Base-by-base conservation (phyloP, 1,140 invertebrate species). In the Diachasmimorpha longicaudata region DNA sequence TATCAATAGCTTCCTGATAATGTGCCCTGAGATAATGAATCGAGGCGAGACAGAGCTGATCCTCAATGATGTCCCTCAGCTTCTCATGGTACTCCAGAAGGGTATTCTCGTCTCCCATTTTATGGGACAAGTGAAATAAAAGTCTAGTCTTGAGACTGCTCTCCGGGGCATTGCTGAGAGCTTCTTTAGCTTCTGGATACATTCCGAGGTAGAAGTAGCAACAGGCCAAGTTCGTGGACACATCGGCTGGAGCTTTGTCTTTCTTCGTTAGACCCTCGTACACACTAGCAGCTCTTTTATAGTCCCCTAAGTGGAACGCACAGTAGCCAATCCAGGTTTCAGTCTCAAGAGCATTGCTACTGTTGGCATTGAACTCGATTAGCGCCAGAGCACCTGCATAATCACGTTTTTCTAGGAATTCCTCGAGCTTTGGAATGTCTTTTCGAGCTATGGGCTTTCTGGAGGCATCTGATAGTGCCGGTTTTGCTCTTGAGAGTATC, bases 1-100 rank as follows among this genome's bases (percentile, higher is more conserved):
- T 97, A 88, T 99, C 98, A 80, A 99, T 99, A 23, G 98, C 97
- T 89, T 99, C 98, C 88, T 99, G 97, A 87, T 99, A 99, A 86
- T 99, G 97, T 44, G 95, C 94, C 44, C 97, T 91, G 55, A 99
- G 90, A 86, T 98, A 99, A 87, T 99, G 97, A 81, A 99, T 97
- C 0, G 98, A 96, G 3, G 98, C 98, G 44, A 99, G 88, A 80
- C 96, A 97, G 9, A 99, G 90, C 87, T 99, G 97, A 90, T 99
- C 98, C 89, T 99, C 96, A 11, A 97, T 92, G 4, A 95, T 92
- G 84, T 98, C 96, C 76, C 96, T 93, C 10, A 99, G 88, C 78
- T 94, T 93, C 70, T 96, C 93, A 86, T 98, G 95, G 77, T 95
- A 92, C 70, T 93, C 91, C 91, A 95, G 94, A 77, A 98, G 88